Conservation (phyloP, 2,888 invertebrate genomes). For the Coleophora flavipennella region DNA sequence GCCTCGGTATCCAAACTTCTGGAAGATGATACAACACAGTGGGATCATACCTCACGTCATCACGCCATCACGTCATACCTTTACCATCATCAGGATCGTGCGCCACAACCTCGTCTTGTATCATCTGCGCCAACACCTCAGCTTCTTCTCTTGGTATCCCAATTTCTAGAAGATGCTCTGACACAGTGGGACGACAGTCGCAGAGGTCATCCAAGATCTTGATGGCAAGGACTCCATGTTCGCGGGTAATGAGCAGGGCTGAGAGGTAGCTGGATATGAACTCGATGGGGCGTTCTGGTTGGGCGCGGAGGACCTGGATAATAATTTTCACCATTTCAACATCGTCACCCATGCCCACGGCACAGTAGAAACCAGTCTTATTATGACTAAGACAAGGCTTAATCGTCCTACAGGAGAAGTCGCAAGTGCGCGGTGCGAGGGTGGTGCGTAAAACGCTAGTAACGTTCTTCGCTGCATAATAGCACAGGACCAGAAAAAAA, state of each 20-base stretch:
- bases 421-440: no score
- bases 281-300: slow-evolving; percentile 76
- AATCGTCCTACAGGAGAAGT: no score
- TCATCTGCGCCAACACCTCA: slow-evolving; percentile 32
- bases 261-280: slow-evolving; percentile 84
- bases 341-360: no score
- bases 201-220: slow-evolving; percentile 57
- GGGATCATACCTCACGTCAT: no score
- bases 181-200: slow-evolving; percentile 51
- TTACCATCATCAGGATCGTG: slow-evolving; percentile 35
- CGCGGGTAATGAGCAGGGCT: slow-evolving; percentile 77
- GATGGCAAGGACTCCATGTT: slow-evolving; percentile 62
- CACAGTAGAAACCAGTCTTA: no score
- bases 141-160: slow-evolving; percentile 31
- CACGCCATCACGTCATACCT: slow-evolving; percentile 23
- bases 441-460: no score
- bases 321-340: no score
- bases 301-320: slow-evolving; percentile 76
- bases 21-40: no score
- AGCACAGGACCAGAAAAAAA: no score
- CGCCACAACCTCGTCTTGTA: slow-evolving; percentile 44
- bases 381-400: no score
- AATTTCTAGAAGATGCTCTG: slow-evolving; percentile 42
- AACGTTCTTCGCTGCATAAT: no score
- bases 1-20: no score